phyloP scores from a whole-genome alignment of 2,113 vertebrate species.

The Mungos mungo region DNA sequence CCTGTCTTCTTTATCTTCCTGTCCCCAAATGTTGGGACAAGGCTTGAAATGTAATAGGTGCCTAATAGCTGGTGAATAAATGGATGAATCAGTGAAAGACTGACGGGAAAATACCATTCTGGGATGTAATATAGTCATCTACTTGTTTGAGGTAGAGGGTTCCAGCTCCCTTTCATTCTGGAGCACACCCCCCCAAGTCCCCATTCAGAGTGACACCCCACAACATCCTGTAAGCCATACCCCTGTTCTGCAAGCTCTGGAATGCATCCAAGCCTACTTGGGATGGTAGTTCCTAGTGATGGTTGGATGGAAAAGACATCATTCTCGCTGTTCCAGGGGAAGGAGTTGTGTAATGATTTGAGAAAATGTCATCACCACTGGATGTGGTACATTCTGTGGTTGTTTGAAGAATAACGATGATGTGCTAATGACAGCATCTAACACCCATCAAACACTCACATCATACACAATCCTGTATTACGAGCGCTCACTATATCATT shows the following conservation, averaged over 20 bases:
- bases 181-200: neutral
- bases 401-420: neutral
- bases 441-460: neutral
- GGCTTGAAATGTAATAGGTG: neutral
- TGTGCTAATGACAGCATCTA: neutral
- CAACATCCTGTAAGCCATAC: neutral
- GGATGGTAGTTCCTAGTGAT: neutral
- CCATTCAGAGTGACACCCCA: neutral
- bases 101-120: neutral
- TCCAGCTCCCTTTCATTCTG: neutral
- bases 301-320: neutral
- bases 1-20: neutral
- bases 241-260: neutral
- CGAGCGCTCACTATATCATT: neutral
- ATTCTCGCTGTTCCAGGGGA: neutral
- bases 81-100: neutral
- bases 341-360: neutral
- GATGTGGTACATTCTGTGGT: neutral
- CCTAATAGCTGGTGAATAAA: neutral
- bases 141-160: neutral
- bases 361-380: neutral
- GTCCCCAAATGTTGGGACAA: neutral
- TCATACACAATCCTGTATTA: neutral
- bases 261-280: neutral
- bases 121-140: neutral